Evolutionary conservation across 2,797 vertebrate genomes (phyloP), one percentile per base, ranked within the genome.

Genomic region (Mycteria americana): DNA sequence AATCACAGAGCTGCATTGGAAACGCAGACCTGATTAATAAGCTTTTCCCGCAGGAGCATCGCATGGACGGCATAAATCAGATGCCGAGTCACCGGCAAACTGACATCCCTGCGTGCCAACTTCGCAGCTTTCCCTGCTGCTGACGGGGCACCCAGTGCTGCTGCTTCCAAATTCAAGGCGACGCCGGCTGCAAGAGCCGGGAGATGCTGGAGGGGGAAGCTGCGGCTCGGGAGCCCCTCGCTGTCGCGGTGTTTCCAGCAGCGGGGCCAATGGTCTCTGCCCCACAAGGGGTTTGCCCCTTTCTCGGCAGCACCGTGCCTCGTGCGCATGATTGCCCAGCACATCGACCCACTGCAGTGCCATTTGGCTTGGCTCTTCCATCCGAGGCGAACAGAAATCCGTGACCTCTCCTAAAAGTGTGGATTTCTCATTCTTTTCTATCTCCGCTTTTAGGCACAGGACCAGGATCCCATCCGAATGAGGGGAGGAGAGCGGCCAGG

Each of bases 301-400:
- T 81, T 86, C 53, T 64, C 3, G 2, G 31, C 46, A 81, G 80
- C 33, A 57, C 27, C 57, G 68, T 68, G 57, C 13, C 31, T 78
- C 3, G 0, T 51, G 33, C 17, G n/a, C 2, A 2, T 11, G 14
- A 41, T 67, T 45, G 39, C 30, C 76, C 2, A 6, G 43, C 35
- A 50, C 70, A 17, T 2, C 0, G 0, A 53, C 65, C 18, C 5
- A 6, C 31, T 0, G 0, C 46, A 82, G 31, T 13, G 7, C 72
- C 2, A 0, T 51, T 64, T 79, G 46, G 13, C 67, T 82, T 54
- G 50, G 18, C 19, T 77, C 5, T 23, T 74, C 22, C 62, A 64
- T 21, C 30, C 1, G 0, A 84, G n/a, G 33, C 1, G 6, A 82
- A 37, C 12, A 67, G 60, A 63, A 92, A 84, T 62, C 54, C 14